These are phyloP conservation scores for Morpho helenor DNA, from an alignment of 2,888 invertebrate species.

Conservation along the genomic window DNA sequence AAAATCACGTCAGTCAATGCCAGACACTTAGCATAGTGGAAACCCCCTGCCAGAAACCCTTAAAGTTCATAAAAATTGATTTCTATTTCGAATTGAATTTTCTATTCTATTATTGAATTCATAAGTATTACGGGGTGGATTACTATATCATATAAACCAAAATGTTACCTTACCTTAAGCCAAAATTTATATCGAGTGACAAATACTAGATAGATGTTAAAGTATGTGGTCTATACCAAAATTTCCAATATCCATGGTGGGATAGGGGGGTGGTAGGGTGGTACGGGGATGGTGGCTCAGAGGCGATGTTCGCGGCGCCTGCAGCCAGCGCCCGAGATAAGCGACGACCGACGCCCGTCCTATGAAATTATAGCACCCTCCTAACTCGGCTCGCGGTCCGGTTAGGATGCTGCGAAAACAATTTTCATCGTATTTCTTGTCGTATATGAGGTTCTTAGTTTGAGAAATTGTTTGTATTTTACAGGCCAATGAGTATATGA, in stretches of 20 bases:
- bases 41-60: too few relatives aligned
- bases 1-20: too few relatives aligned
- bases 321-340: constrained; percentile 70
- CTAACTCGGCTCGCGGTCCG: constrained; percentile 34
- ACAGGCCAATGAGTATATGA: too few relatives aligned
- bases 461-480: too few relatives aligned
- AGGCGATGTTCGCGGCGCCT: constrained; percentile 71
- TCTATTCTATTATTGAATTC: too few relatives aligned
- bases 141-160: too few relatives aligned
- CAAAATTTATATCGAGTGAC: constrained; percentile 9
- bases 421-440: neutral
- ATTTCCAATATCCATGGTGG: constrained; percentile 29
- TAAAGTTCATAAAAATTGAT: too few relatives aligned
- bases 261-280: constrained; percentile 22
- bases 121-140: too few relatives aligned
- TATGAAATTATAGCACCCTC: constrained; percentile 72
- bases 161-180: too few relatives aligned
- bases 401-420: constrained; percentile 4
- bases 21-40: too few relatives aligned
- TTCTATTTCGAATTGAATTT: too few relatives aligned
- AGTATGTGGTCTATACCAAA: constrained; percentile 33
- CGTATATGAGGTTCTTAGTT: too few relatives aligned
- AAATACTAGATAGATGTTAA: constrained; percentile 25
- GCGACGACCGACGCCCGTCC: constrained; percentile 73
- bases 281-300: constrained; percentile 22